Percentiles rank a stretch among this genome's conserved stretches.
Conservation (phyloP, 2,113 vertebrate genomes). For the Nycticebus coucang region DNA sequence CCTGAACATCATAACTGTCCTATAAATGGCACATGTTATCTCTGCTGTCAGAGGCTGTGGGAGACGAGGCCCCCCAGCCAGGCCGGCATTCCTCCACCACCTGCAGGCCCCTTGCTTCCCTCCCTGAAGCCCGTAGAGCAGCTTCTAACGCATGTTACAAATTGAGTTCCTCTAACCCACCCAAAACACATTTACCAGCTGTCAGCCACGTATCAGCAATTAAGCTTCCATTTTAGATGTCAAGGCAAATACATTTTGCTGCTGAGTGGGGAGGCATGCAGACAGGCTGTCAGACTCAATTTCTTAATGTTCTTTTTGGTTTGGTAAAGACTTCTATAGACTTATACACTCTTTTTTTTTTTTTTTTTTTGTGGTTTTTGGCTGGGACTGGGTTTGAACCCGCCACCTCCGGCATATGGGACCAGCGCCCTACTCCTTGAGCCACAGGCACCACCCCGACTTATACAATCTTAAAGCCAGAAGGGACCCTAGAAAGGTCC, state of each 20-base stretch:
- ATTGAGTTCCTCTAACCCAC: not conserved
- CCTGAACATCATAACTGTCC: not conserved
- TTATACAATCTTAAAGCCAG: not conserved
- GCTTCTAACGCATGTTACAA: not conserved
- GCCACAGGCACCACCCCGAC: no score
- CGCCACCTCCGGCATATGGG: no score
- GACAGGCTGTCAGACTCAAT: slow-evolving; percentile 29
- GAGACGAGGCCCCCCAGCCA: not conserved
- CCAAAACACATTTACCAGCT: not conserved
- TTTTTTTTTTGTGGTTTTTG: no score
- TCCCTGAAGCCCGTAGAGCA: not conserved
- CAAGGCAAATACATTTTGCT: slow-evolving; percentile 64
- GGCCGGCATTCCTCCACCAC: not conserved
- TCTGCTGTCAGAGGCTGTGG: not conserved
- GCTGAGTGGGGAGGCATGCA: slow-evolving; percentile 22
- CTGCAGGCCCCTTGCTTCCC: not conserved
- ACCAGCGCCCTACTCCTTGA: no score
- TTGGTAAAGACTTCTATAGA: not conserved
- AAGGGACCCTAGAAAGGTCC: not conserved
- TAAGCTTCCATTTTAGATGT: slow-evolving; percentile 61
- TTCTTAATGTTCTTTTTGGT: not conserved
- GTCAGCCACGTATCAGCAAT: slow-evolving; percentile 63
- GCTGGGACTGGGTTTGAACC: no score
- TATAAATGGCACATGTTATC: not conserved
- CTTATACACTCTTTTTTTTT: not conserved